A percentile compares a stretch with the other conserved stretches of the same genome.
These are phyloP conservation scores for Spondyliosoma cantharus DNA, from an alignment of 2,797 vertebrate species.

Conservation along the genomic window DNA sequence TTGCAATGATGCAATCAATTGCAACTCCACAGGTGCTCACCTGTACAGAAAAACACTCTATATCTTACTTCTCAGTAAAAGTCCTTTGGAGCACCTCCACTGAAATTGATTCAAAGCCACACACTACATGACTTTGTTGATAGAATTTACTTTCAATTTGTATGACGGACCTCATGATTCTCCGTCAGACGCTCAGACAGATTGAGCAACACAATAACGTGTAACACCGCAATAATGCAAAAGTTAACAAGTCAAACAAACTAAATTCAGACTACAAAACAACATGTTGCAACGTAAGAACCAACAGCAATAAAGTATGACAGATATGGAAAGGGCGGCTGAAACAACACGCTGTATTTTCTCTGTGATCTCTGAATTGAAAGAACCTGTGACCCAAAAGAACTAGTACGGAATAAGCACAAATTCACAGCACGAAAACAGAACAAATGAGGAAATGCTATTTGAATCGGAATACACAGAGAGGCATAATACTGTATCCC, in stretches of 20 bases:
- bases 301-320: background rate
- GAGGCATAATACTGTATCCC: background rate
- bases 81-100: slow-evolving; percentile 28
- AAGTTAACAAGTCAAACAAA: background rate
- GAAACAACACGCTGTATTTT: background rate
- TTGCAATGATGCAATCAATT: slow-evolving; percentile 65
- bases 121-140: background rate
- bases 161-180: slow-evolving; percentile 10
- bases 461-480: background rate
- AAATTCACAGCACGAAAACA: background rate
- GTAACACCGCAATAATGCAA: background rate
- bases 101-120: slow-evolving; percentile 31
- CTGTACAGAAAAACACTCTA: slow-evolving; percentile 28
- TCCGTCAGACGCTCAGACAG: background rate
- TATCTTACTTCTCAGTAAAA: slow-evolving; percentile 1
- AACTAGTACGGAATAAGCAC: background rate
- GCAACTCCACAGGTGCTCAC: slow-evolving; percentile 67
- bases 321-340: background rate
- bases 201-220: background rate
- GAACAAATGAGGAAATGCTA: background rate
- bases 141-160: background rate
- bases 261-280: background rate
- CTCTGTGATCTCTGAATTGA: background rate
- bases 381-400: background rate
- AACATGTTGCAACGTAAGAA: background rate